These are phyloP conservation scores for Spodoptera littoralis DNA, from an alignment of 2,888 invertebrate genomes.

Conservation along the genomic window DNA sequence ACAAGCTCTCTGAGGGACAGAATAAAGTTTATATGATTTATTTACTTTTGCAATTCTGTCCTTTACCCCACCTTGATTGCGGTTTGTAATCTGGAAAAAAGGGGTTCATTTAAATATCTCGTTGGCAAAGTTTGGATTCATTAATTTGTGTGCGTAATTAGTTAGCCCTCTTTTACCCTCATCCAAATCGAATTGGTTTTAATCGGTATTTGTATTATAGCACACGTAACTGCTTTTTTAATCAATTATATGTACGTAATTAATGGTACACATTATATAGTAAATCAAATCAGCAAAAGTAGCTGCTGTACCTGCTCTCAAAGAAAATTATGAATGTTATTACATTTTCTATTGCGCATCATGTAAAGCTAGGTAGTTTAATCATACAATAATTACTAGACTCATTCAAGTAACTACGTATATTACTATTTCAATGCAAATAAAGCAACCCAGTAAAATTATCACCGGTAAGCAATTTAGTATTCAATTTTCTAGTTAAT, in stretches of 20 bases:
- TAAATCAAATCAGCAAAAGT: too few species aligned
- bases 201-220: not conserved
- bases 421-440: conserved; percentile 16
- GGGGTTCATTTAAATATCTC: conserved; percentile 19
- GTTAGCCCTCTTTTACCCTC: conserved; percentile 14
- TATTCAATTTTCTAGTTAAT: conserved; percentile 47
- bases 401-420: not conserved
- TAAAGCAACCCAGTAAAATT: conserved; percentile 15
- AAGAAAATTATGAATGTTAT: not conserved
- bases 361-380: not conserved
- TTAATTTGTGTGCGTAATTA: conserved; percentile 31
- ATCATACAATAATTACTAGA: not conserved
- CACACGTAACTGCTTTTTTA: too few species aligned
- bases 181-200: not conserved
- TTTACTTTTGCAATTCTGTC: conserved; percentile 66
- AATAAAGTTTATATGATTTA: conserved; percentile 69
- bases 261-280: too few species aligned
- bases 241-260: too few species aligned
- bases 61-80: conserved; percentile 61
- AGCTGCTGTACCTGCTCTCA: too few species aligned
- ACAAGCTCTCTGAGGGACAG: conserved; percentile 75
- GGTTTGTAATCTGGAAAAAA: conserved; percentile 37
- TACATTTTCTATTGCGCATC: not conserved
- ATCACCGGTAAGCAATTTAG: conserved; percentile 28
- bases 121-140: conserved; percentile 24